phyloP scores from a whole-genome alignment of 2,113 vertebrate genomes.

The Phrynosoma platyrhinos region DNA sequence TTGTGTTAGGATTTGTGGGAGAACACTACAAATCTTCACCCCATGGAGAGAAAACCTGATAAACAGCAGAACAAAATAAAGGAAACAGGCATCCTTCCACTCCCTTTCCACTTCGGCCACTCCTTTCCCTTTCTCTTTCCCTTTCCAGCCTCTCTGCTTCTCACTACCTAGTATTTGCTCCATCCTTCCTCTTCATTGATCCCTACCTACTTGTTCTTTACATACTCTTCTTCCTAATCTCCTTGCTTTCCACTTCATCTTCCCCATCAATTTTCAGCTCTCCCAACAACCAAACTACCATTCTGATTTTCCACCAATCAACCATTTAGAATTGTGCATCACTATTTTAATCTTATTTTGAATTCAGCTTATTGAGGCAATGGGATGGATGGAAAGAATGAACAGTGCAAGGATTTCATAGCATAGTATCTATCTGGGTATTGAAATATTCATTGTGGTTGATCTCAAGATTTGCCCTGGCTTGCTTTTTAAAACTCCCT shows the following conservation, averaged over 20 bases:
- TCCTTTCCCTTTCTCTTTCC: not conserved
- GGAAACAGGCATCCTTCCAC: not conserved
- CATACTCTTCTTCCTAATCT: too few species aligned
- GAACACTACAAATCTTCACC: not conserved
- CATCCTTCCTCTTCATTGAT: not conserved
- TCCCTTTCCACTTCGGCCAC: too few species aligned
- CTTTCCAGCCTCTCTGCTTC: not conserved
- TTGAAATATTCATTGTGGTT: not conserved
- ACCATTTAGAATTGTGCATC: too few species aligned
- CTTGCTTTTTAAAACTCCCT: not conserved
- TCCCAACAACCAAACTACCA: not conserved
- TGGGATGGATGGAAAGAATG: too few species aligned
- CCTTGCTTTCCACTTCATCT: too few species aligned
- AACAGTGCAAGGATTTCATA: too few species aligned
- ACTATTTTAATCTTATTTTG: too few species aligned
- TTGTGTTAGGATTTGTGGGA: not conserved
- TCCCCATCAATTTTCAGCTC: not conserved
- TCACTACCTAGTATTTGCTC: too few species aligned
- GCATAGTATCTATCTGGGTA: not conserved
- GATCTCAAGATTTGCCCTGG: not conserved
- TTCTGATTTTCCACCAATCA: too few species aligned
- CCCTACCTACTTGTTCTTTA: too few species aligned
- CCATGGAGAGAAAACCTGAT: not conserved
- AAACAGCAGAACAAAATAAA: not conserved
- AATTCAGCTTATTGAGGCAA: too few species aligned